phyloP scores from a whole-genome alignment of 1,140 invertebrate genomes.

The Sminthurinus signatus region DNA sequence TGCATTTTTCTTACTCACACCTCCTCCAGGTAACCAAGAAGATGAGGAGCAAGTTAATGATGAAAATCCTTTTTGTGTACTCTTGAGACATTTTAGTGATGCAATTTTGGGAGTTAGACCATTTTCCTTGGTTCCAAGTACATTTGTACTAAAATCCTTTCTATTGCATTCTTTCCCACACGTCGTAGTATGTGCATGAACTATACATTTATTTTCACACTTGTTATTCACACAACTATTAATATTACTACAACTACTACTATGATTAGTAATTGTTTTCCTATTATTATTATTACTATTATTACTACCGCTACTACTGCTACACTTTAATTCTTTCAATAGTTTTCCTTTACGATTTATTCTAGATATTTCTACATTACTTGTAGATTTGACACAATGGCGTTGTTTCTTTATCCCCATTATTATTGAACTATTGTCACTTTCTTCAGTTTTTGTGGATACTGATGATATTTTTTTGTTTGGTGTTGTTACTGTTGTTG shows the following conservation, averaged over 20 bases:
- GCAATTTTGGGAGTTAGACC: slow-evolving; percentile 39
- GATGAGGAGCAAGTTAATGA: neutral
- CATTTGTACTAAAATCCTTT: slow-evolving; percentile 26
- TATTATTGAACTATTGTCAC: neutral
- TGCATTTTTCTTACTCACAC: slow-evolving; percentile 2
- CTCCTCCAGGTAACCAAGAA: neutral
- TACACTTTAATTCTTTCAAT: neutral
- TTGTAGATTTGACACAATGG: neutral
- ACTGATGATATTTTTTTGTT: no score
- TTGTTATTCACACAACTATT: slow-evolving; percentile 8
- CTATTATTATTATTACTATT: slow-evolving; percentile 15
- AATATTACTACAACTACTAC: slow-evolving; percentile 1
- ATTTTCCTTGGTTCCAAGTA: slow-evolving; percentile 25
- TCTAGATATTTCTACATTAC: no score
- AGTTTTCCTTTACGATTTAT: no score
- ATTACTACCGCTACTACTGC: slow-evolving; percentile 21
- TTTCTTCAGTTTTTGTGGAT: no score
- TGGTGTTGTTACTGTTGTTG: no score
- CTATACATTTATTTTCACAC: neutral
- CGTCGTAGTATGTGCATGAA: slow-evolving; percentile 4
- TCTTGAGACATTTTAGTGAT: slow-evolving; percentile 32
- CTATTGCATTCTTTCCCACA: slow-evolving; percentile 18
- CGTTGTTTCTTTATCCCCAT: slow-evolving; percentile 14
- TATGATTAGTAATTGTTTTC: neutral
- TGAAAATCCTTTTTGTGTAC: neutral